Evolutionary conservation across 2,888 invertebrate species (phyloP), one percentile per base, ranked within the genome.

Genomic region (Lathronympha strigana): DNA sequence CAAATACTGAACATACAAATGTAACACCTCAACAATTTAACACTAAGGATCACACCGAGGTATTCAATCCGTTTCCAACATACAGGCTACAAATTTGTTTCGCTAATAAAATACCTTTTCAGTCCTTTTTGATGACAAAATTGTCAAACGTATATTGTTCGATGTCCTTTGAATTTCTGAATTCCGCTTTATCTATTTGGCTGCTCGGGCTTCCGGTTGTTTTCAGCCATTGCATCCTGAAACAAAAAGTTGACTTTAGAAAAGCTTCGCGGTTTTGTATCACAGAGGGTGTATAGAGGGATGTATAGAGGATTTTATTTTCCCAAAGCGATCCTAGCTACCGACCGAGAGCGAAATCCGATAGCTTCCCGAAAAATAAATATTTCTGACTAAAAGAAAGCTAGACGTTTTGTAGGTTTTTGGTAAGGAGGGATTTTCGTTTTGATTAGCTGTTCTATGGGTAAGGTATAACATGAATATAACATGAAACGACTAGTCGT

Each of bases 191-290:
- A 8, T 96, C 95, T 71, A 97, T 96, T 70, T 89, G 89, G 50
- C 96, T 96, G 70, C 93, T 92, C 0, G 96, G 96, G 80, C 97
- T 97, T 45, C 97, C 97, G 4, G 92, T 94, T 31, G 89, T 90
- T 73, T 93, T 90, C 58, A 97, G 70, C 92, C 92, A 92, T 33
- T 84, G 76, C 78, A 88, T 87, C 93, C 94, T 93, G 82, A 76
- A 79, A 83, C 70, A 49, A 50, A 61, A 69, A 60, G 21, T 28
- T 13, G 4, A 19, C 6, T 17, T 47, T 50, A 25, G 23, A 36
- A 54, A 50, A 45, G 13, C 38, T 40, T 21, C 28, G 17, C 15
- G 6, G 31, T 21, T 31, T 9, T 25, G 23, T 5, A 45, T 4
- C 40, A 17, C 38, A 15, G 15, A 4, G n/a, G 4, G 3, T 38